Conservation (phyloP, 2,113 vertebrate species). For the Rana temporaria region DNA sequence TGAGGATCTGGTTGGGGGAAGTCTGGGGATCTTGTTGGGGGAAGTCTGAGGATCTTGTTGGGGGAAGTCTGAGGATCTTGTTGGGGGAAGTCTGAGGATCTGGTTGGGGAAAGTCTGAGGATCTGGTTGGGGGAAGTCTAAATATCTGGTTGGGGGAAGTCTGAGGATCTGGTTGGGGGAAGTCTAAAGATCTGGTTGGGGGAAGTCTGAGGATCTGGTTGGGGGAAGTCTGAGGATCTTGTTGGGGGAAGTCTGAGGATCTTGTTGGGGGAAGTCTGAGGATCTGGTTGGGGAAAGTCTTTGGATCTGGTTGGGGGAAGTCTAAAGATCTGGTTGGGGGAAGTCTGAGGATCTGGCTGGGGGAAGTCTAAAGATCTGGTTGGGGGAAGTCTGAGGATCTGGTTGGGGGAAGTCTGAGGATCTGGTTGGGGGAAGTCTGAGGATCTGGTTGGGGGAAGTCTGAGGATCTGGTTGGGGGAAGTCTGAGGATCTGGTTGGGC, state of each 20-base stretch:
- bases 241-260: not conserved
- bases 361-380: too few species aligned
- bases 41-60: not conserved
- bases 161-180: not conserved
- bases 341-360: not conserved
- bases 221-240: not conserved
- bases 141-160: too few species aligned
- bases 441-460: not conserved
- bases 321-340: too few species aligned
- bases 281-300: not conserved
- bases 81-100: not conserved
- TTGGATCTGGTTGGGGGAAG: not conserved
- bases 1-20: not conserved
- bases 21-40: too few species aligned
- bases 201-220: not conserved
- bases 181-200: too few species aligned
- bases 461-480: not conserved
- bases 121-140: not conserved
- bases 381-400: not conserved
- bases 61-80: not conserved
- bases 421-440: not conserved
- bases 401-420: not conserved
- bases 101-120: not conserved
- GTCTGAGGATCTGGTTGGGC: not conserved
- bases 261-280: not conserved